Evolutionary conservation across 2,113 vertebrate species (phyloP), one percentile per base, ranked within the genome.

Genomic region (Telmatochromis brichardi): DNA sequence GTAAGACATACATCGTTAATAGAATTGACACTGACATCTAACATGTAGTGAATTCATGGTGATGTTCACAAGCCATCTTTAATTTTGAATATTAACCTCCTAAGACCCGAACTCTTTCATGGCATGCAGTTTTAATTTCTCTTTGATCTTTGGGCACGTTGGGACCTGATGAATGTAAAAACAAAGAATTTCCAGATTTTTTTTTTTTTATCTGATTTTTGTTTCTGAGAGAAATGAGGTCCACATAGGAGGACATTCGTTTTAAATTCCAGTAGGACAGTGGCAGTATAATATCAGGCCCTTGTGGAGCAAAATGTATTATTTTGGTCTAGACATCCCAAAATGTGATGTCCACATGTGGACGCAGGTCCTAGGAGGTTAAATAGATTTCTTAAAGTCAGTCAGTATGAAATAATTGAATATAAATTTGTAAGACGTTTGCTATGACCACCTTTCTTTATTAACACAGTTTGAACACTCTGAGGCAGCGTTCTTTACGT

Each of bases 191-290:
- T 54, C n/a, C 4, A 54, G 53, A 54, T 54, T 54, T 12, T 21
- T 47, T 21, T 21, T 47, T 51, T 53, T 54, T 53, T 4, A 21
- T 1, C 51, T 21, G 5, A 21, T 54, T 21, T 54, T 54, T 12
- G 53, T 54, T 21, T 54, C 51, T 54, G n/a, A 21, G 51, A 54
- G n/a, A 54, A 54, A 54, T 54, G n/a, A 54, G 5, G 1, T 6
- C 6, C n/a, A 21, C 51, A 54, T 6, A 54, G 10, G n/a, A 54
- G 53, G n/a, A 54, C n/a, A 6, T 54, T 23, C 0, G 0, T 54
- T 54, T 54, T 54, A 54, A 54, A 26, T 55, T 55, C 23, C 11
- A 7, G 4, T 55, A 55, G 2, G 0, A 23, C 53, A 55, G 53
- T 55, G 4, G 54, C 2, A 55, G 54, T 26, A 26, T 55, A 55